These are phyloP conservation scores for Hesperophylax magnus DNA, from an alignment of 1,140 invertebrate species.

Conservation along the genomic window DNA sequence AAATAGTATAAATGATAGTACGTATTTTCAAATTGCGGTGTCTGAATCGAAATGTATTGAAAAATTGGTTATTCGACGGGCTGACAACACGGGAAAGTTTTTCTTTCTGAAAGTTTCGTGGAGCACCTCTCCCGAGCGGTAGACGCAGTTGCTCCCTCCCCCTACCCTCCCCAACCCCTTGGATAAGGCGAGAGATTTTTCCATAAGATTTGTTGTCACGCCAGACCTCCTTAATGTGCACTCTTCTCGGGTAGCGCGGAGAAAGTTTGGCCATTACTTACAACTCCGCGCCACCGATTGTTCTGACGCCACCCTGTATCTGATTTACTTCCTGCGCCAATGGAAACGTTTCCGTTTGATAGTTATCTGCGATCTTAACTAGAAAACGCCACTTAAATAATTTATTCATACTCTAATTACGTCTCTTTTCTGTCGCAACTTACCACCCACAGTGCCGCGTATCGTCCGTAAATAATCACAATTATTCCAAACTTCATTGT, in stretches of 20 bases:
- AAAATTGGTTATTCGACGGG: conserved; percentile 32
- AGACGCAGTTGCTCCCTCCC: not conserved
- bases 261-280: conserved; percentile 64
- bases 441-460: too few species aligned
- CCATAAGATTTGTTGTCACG: conserved; percentile 73
- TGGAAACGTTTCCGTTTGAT: not conserved
- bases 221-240: conserved; percentile 72
- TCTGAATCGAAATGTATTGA: conserved; percentile 39
- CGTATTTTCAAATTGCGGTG: conserved; percentile 27
- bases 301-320: conserved; percentile 46
- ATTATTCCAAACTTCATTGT: too few species aligned
- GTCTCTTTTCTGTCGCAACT: too few species aligned
- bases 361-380: conserved; percentile 32
- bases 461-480: too few species aligned
- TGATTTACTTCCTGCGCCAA: conserved; percentile 29
- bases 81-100: conserved; percentile 37
- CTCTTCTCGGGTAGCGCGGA: conserved; percentile 67
- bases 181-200: conserved; percentile 61
- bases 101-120: conserved; percentile 16
- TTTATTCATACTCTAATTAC: too few species aligned
- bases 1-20: not conserved
- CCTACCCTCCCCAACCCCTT: not conserved
- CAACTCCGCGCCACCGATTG: conserved; percentile 35
- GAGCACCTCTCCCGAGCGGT: not conserved
- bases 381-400: not conserved